Evolutionary conservation across 2,888 invertebrate species (phyloP).

Genomic region (Amphipyra tragopoginis): DNA sequence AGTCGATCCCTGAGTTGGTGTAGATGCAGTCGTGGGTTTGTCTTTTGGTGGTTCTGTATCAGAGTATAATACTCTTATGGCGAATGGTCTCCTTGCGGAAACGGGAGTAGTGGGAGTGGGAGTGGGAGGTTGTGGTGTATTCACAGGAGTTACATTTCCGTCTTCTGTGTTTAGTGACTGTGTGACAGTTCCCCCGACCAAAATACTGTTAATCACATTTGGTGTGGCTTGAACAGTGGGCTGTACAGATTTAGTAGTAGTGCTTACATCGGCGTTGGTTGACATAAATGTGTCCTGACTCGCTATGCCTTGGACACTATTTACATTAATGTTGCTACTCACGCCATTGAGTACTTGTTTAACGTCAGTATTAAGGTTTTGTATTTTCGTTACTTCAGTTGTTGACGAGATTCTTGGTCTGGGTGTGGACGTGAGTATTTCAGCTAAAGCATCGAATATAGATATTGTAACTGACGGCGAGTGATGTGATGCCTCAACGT

Average conservation of each 20-base stretch:
- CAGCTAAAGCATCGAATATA: conserved; percentile 90
- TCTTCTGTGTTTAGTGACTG: conserved; percentile 78
- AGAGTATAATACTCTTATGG: conserved; percentile 85
- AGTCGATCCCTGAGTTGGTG: conserved; percentile 80
- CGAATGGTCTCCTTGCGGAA: conserved; percentile 87
- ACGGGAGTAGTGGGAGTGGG: conserved; percentile 80
- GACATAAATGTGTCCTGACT: conserved; percentile 76
- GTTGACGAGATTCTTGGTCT: conserved; percentile 83
- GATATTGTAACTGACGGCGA: conserved; percentile 90
- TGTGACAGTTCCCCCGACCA: conserved; percentile 82
- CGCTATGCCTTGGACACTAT: conserved; percentile 79
- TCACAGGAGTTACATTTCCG: conserved; percentile 73
- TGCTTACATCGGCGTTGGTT: conserved; percentile 78
- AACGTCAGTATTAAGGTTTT: conserved; percentile 78
- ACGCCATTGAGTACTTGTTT: conserved; percentile 85
- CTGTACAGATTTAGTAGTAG: conserved; percentile 87
- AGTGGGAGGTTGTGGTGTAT: conserved; percentile 71
- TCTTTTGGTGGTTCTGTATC: conserved; percentile 83
- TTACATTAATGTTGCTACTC: conserved; percentile 88
- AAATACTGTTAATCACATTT: conserved; percentile 86
- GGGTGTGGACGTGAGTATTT: conserved; percentile 89
- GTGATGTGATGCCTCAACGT: conserved; percentile 89
- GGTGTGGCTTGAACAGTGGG: conserved; percentile 81
- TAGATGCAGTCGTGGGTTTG: conserved; percentile 80
- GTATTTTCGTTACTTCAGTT: conserved; percentile 81